Base-by-base conservation (phyloP, 1,140 invertebrate genomes). In the Heliconius nattereri region DNA sequence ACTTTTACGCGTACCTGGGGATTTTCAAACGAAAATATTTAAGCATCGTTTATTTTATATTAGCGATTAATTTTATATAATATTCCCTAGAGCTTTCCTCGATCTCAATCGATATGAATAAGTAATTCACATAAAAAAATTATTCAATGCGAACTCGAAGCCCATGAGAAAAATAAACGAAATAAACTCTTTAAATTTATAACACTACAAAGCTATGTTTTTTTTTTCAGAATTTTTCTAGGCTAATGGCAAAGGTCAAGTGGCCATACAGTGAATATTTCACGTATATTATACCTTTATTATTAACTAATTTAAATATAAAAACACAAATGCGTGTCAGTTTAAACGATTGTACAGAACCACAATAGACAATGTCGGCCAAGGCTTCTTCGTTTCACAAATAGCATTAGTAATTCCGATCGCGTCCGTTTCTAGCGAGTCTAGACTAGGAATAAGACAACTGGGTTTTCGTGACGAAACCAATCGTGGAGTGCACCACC, bases 341-440 rank as follows among this genome's bases (percentile, higher is more conserved):
- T 79, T 79, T 75, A 79, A 79, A 79, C 54, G 73, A 79, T 79
- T 70, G 75, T 79, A 76, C n/a, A 76, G 71, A 79, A 79, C 79
- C 75, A 85, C 78, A 82, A 81, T 81, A 78, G 76, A 70, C 80
- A 57, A 88, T 84, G 84, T 87, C 85, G 89, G 88, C 85, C 89
- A 91, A 91, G 89, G 89, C 82, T 81, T 73, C 54, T 29, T 80
- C 54, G 83, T 89, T 89, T 89, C 88, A 87, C 85, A 91, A 91
- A 86, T 83, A 45, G 76, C 82, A 89, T 90, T 89, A 90, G 79
- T 75, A 70, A 90, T 89, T 89, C 88, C 79, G 73, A 80, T 83
- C 76, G 81, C 83, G 85, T 89, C 32, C 26, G 73, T 78, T 80
- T 3, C 40, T 45, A 45, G 40, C 40, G 71, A 78, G 81, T 84